Conservation (phyloP, 2,797 vertebrate genomes). For the Aulostomus chinensis region DNA sequence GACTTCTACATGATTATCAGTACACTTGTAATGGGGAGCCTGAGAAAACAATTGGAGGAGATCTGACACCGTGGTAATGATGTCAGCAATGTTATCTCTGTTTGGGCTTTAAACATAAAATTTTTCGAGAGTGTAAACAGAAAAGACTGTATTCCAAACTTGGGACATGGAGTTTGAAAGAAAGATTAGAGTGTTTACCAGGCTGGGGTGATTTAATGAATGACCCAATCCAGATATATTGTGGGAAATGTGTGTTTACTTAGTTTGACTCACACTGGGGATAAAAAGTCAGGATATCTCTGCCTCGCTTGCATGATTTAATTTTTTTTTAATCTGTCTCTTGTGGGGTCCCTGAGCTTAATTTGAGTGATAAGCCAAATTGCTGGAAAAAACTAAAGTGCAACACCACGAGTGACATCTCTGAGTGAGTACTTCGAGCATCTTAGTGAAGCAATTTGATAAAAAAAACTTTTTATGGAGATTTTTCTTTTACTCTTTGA, state of each 20-base stretch:
- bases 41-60: no score
- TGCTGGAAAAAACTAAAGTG: no score
- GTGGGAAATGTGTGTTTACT: background rate
- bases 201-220: background rate
- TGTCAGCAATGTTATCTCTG: background rate
- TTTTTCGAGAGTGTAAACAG: background rate
- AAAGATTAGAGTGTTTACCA: background rate
- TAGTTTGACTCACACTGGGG: background rate
- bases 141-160: slow-evolving; percentile 4
- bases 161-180: background rate
- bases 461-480: no score
- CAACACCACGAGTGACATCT: no score
- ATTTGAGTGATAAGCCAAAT: background rate
- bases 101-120: background rate
- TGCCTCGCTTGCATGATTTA: background rate
- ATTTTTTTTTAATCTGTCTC: background rate
- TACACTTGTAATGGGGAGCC: no score
- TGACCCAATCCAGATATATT: background rate
- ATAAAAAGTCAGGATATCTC: background rate
- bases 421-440: no score
- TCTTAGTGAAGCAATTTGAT: no score
- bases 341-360: background rate
- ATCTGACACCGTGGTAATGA: background rate
- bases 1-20: no score
- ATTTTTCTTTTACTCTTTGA: background rate